phyloP scores from a whole-genome alignment of 2,113 vertebrate species.

The Paramormyrops kingsleyae region DNA sequence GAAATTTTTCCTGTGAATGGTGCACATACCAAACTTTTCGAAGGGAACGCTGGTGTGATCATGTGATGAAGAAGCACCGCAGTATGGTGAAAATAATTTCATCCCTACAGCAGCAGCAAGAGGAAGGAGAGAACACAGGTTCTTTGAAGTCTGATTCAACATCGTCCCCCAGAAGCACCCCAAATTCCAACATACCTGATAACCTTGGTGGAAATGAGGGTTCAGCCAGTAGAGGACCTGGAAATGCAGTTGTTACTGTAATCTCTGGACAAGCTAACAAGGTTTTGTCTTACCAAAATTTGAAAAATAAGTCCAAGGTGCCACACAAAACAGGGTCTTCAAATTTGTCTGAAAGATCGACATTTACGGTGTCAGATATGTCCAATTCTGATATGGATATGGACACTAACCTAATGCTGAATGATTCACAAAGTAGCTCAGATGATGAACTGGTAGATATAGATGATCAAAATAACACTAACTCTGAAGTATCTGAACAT shows the following conservation, averaged over 20 bases:
- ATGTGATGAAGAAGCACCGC: conserved; percentile 93
- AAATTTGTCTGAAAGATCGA: conserved; percentile 81
- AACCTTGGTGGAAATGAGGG: conserved; percentile 66
- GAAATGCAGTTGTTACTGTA: conserved; percentile 62
- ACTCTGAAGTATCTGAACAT: conserved; percentile 71
- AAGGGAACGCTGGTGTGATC: conserved; percentile 84
- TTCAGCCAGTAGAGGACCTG: conserved; percentile 56
- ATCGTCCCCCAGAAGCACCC: conserved; percentile 63
- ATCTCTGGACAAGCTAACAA: conserved; percentile 62
- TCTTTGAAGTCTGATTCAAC: conserved; percentile 68
- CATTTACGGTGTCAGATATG: conserved; percentile 72
- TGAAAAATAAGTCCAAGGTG: conserved; percentile 76
- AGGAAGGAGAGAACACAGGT: conserved; percentile 58
- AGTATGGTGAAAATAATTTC: conserved; percentile 94
- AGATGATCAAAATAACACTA: conserved; percentile 81
- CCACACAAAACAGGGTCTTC: conserved; percentile 76
- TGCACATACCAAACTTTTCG: conserved; percentile 89
- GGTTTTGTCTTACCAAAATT: conserved; percentile 73
- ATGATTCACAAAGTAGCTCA: conserved; percentile 82
- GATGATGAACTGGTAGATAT: conserved; percentile 86
- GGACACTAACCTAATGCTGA: conserved; percentile 73
- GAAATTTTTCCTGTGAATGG: conserved; percentile 93
- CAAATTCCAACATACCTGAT: conserved; percentile 64
- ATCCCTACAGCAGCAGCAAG: conserved; percentile 67
- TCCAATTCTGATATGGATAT: conserved; percentile 69